Base-by-base conservation (phyloP, 2,888 invertebrate genomes). In the Agonopterix arenella region DNA sequence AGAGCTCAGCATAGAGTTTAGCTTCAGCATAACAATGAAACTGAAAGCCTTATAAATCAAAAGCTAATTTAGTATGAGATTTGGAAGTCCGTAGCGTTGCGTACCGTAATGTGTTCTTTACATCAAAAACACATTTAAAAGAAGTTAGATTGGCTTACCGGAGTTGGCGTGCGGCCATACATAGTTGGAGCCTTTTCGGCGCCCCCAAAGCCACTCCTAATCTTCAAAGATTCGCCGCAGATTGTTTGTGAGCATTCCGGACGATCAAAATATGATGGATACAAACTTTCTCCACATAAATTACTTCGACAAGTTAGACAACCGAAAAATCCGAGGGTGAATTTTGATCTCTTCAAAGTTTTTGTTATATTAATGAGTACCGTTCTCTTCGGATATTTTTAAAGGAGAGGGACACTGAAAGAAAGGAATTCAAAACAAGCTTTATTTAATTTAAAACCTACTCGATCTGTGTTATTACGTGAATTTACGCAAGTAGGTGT, bases 81-180 rank as follows among this genome's bases (percentile, higher is more conserved):
- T 81, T 75, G 68, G 66, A 68, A 77, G 73, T 66, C 72, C 65
- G 69, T 66, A 70, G 74, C 74, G 70, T 75, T 80, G 82, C 82
- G 83, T 84, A 75, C 73, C 72, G 78, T 81, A 84, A 84, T 82
- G 82, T 81, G 84, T 83, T 86, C 80, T 86, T 85, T 84, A 83
- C 83, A 88, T 88, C 86, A 88, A 88, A 88, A 89, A 88, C 86
- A 86, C 84, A 86, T 89, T 89, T 88, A 86, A 85, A 88, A 86
- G 85, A 89, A 88, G 88, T 88, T 89, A 89, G 82, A 89, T 89
- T 89, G 86, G 88, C 86, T 88, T 84, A 84, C 76, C 67, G 77
- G 81, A 85, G 83, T 85, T 85, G 86, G 85, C 85, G 76, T 63
- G 67, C 73, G 78, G 80, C 84, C 86, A 86, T 81, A 80, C 80